Conservation (phyloP, 2,888 invertebrate species). For the Julus scanicus region DNA sequence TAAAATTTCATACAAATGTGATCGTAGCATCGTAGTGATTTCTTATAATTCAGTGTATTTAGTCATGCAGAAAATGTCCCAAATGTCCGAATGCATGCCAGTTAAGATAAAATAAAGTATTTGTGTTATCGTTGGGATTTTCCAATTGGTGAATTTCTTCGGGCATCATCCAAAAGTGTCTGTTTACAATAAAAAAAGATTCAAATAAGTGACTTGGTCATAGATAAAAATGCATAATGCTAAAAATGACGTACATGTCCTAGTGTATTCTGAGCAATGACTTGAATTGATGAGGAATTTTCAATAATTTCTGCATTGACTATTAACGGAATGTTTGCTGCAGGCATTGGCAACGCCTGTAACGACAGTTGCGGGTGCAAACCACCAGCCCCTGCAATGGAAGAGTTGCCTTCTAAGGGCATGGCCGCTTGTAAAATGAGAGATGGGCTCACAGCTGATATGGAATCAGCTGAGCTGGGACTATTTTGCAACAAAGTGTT, state of each 20-base stretch:
- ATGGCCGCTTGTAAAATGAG: conserved; percentile 51
- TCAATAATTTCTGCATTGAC: conserved; percentile 49
- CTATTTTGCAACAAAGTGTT: not conserved
- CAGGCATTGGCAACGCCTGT: conserved; percentile 11
- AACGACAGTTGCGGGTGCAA: not conserved
- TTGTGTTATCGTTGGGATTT: not conserved
- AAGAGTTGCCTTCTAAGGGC: not conserved
- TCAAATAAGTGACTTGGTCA: not conserved
- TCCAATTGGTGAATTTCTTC: conserved; percentile 17
- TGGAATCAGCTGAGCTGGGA: conserved; percentile 21
- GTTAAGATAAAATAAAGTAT: not conserved
- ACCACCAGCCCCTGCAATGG: not conserved
- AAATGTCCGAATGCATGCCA: not conserved
- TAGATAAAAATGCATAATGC: not conserved
- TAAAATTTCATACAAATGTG: conserved; percentile 8
- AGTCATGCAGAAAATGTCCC: not conserved
- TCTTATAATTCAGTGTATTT: not conserved
- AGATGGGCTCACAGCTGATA: conserved; percentile 47
- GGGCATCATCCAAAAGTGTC: conserved; percentile 5
- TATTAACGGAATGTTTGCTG: conserved; percentile 51
- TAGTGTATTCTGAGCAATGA: conserved; percentile 26
- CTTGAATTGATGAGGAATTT: conserved; percentile 43
- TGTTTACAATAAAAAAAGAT: not conserved
- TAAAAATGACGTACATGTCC: not conserved
- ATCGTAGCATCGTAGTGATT: not conserved